A percentile compares a stretch with the other conserved stretches of the same genome.
phyloP scores from a whole-genome alignment of 2,113 vertebrate genomes.

The Bos javanicus region DNA sequence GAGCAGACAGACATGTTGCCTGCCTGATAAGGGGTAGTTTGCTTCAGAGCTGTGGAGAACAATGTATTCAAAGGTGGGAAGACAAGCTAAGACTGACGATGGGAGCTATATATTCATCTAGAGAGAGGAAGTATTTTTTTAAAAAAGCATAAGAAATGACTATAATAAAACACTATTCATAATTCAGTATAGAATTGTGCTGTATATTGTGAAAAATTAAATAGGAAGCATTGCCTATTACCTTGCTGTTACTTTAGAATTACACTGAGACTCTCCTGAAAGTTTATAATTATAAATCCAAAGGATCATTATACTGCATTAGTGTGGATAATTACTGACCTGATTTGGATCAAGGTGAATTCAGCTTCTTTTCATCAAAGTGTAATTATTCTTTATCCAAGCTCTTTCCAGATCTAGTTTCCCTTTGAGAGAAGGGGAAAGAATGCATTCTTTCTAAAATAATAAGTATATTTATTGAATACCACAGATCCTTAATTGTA shows the following conservation, averaged over 20 bases:
- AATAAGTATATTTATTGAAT: constrained; percentile 41
- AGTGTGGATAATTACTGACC: constrained; percentile 52
- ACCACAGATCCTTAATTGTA: constrained; percentile 41
- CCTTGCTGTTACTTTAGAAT: constrained; percentile 36
- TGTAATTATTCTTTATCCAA: constrained; percentile 59
- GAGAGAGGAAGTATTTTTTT: background rate
- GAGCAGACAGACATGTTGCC: background rate
- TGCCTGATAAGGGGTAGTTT: background rate
- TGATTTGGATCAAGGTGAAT: constrained; percentile 60
- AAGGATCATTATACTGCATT: constrained; percentile 53
- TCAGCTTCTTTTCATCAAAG: constrained; percentile 54
- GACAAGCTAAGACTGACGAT: background rate
- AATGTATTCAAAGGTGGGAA: background rate
- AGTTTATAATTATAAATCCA: constrained; percentile 47
- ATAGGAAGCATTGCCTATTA: constrained; percentile 32
- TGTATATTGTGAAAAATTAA: constrained; percentile 28
- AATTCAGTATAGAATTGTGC: background rate
- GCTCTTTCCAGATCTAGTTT: constrained; percentile 41
- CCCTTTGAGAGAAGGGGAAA: constrained; percentile 17
- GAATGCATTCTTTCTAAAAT: constrained; percentile 47
- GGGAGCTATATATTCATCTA: background rate
- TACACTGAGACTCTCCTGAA: constrained; percentile 24
- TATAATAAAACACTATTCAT: background rate
- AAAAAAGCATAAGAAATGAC: background rate
- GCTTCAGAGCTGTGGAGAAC: background rate